These are phyloP conservation scores for Venustaconcha ellipsiformis DNA, from an alignment of 1,140 invertebrate genomes.

Conservation along the genomic window DNA sequence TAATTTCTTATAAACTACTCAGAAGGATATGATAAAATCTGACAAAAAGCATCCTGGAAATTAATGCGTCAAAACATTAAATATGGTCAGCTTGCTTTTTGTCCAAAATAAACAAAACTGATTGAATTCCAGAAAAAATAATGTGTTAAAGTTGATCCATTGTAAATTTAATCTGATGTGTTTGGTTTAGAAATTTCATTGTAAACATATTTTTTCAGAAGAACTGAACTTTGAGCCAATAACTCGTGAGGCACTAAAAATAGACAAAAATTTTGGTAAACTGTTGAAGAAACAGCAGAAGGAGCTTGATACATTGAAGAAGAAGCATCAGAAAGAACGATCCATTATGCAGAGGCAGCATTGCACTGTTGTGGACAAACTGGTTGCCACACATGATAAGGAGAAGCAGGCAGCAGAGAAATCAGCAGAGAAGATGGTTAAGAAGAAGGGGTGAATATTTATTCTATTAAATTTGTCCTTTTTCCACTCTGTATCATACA, in stretches of 20 bases:
- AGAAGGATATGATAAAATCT: too few relatives aligned
- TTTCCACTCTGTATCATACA: too few relatives aligned
- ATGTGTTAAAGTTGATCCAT: too few relatives aligned
- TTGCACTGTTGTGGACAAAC: conserved; percentile 93
- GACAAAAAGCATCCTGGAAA: too few relatives aligned
- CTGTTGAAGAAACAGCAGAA: conserved; percentile 97
- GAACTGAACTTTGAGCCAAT: conserved; percentile 78
- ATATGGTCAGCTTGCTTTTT: too few relatives aligned
- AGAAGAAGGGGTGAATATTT: conserved; percentile 58
- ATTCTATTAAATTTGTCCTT: too few relatives aligned
- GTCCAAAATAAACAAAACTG: too few relatives aligned
- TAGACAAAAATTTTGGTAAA: conserved; percentile 95
- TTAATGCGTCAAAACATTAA: too few relatives aligned
- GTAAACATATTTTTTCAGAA: conserved; percentile 30
- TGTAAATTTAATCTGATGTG: neutral
- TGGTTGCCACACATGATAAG: conserved; percentile 74
- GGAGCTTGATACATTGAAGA: conserved; percentile 91
- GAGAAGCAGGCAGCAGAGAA: conserved; percentile 63
- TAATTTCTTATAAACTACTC: too few relatives aligned
- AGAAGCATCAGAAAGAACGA: conserved; percentile 95
- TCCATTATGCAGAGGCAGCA: conserved; percentile 92
- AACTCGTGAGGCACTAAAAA: conserved; percentile 87
- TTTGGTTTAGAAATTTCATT: neutral
- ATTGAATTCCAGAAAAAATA: too few relatives aligned
- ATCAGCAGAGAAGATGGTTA: conserved; percentile 59